Percentiles rank a stretch among this genome's conserved stretches.
Evolutionary conservation across 2,888 invertebrate species (phyloP).

Genomic region (Antheraea assamensis): DNA sequence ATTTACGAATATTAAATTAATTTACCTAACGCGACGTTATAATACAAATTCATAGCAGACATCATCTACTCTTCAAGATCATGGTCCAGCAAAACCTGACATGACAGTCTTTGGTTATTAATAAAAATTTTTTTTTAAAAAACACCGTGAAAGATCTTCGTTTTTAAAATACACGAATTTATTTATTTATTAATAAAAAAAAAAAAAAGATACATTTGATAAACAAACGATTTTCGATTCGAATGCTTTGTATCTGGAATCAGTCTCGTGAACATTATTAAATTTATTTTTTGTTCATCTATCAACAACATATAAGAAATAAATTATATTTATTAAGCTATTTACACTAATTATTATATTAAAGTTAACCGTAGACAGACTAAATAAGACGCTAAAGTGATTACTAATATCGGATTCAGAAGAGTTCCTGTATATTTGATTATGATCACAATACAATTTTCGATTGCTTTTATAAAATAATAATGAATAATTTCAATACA

Average conservation of each 20-base stretch:
- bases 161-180: neutral
- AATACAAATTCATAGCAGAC: neutral
- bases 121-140: conserved; percentile 4
- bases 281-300: conserved; percentile 36
- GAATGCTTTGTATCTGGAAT: conserved; percentile 43
- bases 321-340: conserved; percentile 37
- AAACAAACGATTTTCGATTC: conserved; percentile 35
- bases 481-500: too few relatives aligned
- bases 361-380: conserved; percentile 5
- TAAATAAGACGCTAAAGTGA: neutral
- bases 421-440: conserved; percentile 4
- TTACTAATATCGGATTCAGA: neutral
- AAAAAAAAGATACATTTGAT: conserved; percentile 3
- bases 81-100: conserved; percentile 15
- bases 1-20: neutral
- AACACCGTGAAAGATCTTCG: conserved; percentile 4
- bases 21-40: neutral
- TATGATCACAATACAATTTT: neutral
- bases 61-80: neutral
- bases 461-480: neutral
- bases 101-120: conserved; percentile 33
- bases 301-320: conserved; percentile 48
- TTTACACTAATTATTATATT: conserved; percentile 20
- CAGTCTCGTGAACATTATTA: conserved; percentile 58
- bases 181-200: too few relatives aligned